These are phyloP conservation scores for Drosophila paulistorum DNA, from an alignment of 1,140 invertebrate species.

Conservation along the genomic window DNA sequence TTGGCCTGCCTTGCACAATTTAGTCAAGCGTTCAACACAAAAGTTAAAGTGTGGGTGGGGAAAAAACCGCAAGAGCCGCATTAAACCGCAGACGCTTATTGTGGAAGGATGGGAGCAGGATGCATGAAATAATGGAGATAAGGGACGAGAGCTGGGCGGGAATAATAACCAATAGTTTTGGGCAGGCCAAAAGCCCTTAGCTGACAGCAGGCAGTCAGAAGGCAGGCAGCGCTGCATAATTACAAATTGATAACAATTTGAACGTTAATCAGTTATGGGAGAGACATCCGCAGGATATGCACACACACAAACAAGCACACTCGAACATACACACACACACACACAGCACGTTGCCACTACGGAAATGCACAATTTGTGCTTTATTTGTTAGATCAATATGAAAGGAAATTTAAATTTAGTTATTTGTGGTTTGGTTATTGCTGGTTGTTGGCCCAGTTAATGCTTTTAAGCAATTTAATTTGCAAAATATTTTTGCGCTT, in stretches of 20 bases:
- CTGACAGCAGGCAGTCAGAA: slow-evolving; percentile 1
- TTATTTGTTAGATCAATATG: slow-evolving; percentile 55
- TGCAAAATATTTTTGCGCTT: slow-evolving; percentile 33
- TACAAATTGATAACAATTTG: slow-evolving; percentile 77
- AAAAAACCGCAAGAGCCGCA: slow-evolving; percentile 57
- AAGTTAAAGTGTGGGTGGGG: not conserved
- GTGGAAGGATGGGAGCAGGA: slow-evolving; percentile 21
- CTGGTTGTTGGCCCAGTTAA: slow-evolving; percentile 18
- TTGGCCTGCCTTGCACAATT: slow-evolving; percentile 29
- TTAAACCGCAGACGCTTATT: slow-evolving; percentile 62
- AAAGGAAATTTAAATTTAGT: slow-evolving; percentile 26
- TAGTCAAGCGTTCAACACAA: slow-evolving; percentile 12
- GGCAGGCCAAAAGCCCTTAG: slow-evolving; percentile 12
- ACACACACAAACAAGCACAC: slow-evolving; percentile 1
- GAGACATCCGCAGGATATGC: slow-evolving; percentile 16
- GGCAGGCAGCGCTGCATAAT: slow-evolving; percentile 47
- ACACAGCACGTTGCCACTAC: slow-evolving; percentile 10
- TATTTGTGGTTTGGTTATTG: slow-evolving; percentile 16
- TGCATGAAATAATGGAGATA: slow-evolving; percentile 17
- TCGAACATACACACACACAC: not conserved
- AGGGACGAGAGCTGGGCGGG: not conserved
- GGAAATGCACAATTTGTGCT: slow-evolving; percentile 70
- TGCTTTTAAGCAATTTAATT: slow-evolving; percentile 64
- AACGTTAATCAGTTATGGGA: slow-evolving; percentile 72
- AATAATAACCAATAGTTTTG: not conserved